phyloP scores from a whole-genome alignment of 2,888 invertebrate genomes.

The Drosophila lutescens region DNA sequence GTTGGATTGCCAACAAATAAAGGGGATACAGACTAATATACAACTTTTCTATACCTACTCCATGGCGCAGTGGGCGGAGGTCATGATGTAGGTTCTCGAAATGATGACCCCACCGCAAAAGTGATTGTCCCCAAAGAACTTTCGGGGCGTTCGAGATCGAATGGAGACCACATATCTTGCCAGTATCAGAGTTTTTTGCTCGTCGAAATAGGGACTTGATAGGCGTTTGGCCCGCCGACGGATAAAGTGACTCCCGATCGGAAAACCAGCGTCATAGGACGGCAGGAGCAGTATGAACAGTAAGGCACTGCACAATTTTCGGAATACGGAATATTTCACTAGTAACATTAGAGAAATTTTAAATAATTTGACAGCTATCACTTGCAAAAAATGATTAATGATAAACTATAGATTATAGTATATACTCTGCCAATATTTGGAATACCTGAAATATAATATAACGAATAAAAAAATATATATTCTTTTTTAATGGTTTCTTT shows the following conservation, averaged over 20 bases:
- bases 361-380: constrained; percentile 6
- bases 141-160: constrained; percentile 52
- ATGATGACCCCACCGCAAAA: constrained; percentile 60
- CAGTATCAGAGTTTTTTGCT: fast-evolving
- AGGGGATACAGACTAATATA: too few relatives aligned
- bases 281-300: constrained; percentile 8
- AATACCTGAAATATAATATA: too few relatives aligned
- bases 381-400: neutral
- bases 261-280: neutral
- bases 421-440: too few relatives aligned
- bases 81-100: constrained; percentile 44
- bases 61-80: constrained; percentile 62
- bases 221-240: constrained; percentile 44
- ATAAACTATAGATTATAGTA: too few relatives aligned
- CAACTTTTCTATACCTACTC: constrained; percentile 45
- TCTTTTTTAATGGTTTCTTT: too few relatives aligned
- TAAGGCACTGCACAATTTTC: neutral
- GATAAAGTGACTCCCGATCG: neutral
- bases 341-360: constrained; percentile 2
- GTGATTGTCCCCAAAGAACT: constrained; percentile 64
- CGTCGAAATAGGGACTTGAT: constrained; percentile 34
- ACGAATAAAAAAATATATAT: too few relatives aligned
- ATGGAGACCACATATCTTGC: constrained; percentile 59
- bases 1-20: neutral
- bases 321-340: neutral